A percentile compares a stretch with the other conserved stretches of the same genome.
phyloP scores from a whole-genome alignment of 2,888 invertebrate species.

The Callyntrura guangdongensis region DNA sequence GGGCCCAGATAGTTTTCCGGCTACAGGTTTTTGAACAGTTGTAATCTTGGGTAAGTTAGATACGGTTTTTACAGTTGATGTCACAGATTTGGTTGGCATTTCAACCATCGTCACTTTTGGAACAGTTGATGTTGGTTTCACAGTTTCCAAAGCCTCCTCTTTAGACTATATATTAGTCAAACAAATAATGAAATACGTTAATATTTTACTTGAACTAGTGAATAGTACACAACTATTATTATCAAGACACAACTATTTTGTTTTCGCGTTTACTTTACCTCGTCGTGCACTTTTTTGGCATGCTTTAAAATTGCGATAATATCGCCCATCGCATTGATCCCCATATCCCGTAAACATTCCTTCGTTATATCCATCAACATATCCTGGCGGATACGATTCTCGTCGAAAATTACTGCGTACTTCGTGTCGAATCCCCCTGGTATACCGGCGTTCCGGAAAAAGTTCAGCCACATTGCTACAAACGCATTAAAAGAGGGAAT shows the following conservation, averaged over 20 bases:
- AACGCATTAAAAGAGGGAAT: conserved; percentile 50
- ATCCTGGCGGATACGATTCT: conserved; percentile 94
- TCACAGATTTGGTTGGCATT: conserved; percentile 53
- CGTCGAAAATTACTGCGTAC: conserved; percentile 94
- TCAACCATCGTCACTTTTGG: conserved; percentile 57
- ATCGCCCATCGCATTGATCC: conserved; percentile 89
- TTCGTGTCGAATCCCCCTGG: conserved; percentile 92
- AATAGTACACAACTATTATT: too few relatives aligned
- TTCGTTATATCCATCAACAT: conserved; percentile 95
- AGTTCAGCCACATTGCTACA: conserved; percentile 92
- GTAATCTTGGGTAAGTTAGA: conserved; percentile 38
- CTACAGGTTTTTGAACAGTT: conserved; percentile 35
- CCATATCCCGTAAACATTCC: conserved; percentile 95
- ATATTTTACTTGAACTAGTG: too few relatives aligned
- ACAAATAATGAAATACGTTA: conserved; percentile 19
- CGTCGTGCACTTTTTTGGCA: conserved; percentile 88
- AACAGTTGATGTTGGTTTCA: conserved; percentile 74
- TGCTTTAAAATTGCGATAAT: conserved; percentile 88
- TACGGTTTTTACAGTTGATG: conserved; percentile 10
- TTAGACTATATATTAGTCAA: conserved; percentile 73
- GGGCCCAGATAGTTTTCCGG: conserved; percentile 3
- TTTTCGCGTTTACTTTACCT: too few relatives aligned
- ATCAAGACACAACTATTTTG: too few relatives aligned
- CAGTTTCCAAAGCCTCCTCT: conserved; percentile 80
- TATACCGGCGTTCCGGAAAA: conserved; percentile 94